These are phyloP conservation scores for Gila robusta DNA, from an alignment of 2,797 vertebrate genomes.

Conservation along the genomic window DNA sequence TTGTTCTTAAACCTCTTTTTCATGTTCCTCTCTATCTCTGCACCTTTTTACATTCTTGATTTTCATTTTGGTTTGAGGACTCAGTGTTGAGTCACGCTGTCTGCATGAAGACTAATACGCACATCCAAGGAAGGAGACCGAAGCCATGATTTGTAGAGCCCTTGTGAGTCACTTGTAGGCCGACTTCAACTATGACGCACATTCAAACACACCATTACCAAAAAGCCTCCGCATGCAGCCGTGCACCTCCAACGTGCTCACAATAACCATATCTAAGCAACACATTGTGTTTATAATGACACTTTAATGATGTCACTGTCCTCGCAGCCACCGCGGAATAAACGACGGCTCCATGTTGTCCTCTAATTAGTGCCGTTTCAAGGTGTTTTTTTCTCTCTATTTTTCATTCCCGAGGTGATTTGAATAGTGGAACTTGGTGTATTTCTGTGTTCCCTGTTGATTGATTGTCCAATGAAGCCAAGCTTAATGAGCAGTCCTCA, in stretches of 20 bases:
- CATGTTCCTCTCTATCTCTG: not conserved
- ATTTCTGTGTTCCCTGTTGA: conserved; percentile 66
- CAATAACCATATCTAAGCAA: conserved; percentile 30
- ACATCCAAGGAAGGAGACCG: not conserved
- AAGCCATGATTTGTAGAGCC: not conserved
- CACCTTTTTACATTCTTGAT: not conserved
- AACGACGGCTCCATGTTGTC: not conserved
- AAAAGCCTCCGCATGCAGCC: not conserved
- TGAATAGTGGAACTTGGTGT: conserved; percentile 43
- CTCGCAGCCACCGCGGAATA: not conserved
- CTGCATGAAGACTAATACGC: not conserved
- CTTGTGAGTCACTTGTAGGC: conserved; percentile 28
- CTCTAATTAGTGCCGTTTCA: conserved; percentile 23
- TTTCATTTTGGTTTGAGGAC: not conserved
- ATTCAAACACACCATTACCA: conserved; percentile 8
- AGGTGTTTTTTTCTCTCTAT: not conserved
- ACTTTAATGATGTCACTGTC: conserved; percentile 23
- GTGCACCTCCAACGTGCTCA: not conserved
- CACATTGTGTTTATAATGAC: conserved; percentile 21
- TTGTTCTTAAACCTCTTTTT: not conserved
- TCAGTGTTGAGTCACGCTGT: not conserved
- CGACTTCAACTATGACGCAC: conserved; percentile 1
- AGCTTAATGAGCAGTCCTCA: conserved; percentile 79
- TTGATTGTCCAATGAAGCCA: conserved; percentile 80
- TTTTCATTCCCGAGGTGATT: conserved; percentile 17